Evolutionary conservation across 2,113 vertebrate genomes (phyloP).

Genomic region (Hemichromis elongatus): DNA sequence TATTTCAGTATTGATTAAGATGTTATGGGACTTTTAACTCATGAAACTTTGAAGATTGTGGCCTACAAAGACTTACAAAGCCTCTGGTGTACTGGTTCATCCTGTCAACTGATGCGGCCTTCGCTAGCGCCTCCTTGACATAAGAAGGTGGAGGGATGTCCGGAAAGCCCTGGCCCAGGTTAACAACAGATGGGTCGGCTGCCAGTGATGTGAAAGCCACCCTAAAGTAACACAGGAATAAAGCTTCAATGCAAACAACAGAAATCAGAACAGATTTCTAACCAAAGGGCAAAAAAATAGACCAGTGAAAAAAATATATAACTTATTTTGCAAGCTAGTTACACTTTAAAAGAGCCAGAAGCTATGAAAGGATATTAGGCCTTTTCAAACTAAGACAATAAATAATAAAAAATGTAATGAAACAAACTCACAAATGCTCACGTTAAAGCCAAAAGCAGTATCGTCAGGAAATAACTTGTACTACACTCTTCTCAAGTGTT

Average conservation of each 20-base stretch:
- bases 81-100: slow-evolving; percentile 94
- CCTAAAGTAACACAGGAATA: slow-evolving; percentile 64
- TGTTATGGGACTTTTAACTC: not conserved
- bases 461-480: not conserved
- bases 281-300: not conserved
- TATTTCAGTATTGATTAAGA: not conserved
- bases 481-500: not conserved
- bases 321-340: too few species aligned
- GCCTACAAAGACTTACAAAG: slow-evolving; percentile 77
- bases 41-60: not conserved
- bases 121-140: slow-evolving; percentile 82
- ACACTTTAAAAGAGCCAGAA: too few species aligned
- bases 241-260: not conserved
- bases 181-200: slow-evolving; percentile 86
- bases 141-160: slow-evolving; percentile 88
- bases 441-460: not conserved
- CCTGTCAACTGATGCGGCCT: slow-evolving; percentile 75
- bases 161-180: slow-evolving; percentile 90
- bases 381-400: not conserved
- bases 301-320: not conserved
- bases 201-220: slow-evolving; percentile 86
- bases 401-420: too few species aligned
- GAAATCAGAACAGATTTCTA: not conserved
- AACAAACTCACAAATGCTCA: not conserved
- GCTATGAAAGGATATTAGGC: not conserved